A percentile compares a stretch with the other conserved stretches of the same genome.
Evolutionary conservation across 2,888 invertebrate species (phyloP).

Genomic region (Actias luna): DNA sequence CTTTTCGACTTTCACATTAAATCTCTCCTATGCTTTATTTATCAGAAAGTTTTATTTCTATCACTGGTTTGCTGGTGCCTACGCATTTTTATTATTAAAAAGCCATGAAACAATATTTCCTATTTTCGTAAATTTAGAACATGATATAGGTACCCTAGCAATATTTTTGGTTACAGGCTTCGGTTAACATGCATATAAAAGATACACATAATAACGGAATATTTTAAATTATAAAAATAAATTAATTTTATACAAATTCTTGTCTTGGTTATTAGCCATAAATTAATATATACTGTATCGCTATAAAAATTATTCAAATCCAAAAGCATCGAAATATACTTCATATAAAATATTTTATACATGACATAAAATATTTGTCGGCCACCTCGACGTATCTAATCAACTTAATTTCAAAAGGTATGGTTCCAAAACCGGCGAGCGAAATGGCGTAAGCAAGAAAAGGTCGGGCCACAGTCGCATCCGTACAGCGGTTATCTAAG

Average conservation of each 20-base stretch:
- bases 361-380: conserved; percentile 2
- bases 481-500: conserved; percentile 93
- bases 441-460: conserved; percentile 96
- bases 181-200: background rate
- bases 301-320: conserved; percentile 1
- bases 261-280: background rate
- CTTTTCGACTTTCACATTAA: no score
- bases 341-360: background rate
- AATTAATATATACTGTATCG: conserved; percentile 5
- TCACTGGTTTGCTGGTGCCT: no score
- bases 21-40: no score
- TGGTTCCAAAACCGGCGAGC: conserved; percentile 97
- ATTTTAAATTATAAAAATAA: conserved; percentile 7
- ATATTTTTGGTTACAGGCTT: background rate
- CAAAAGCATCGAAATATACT: background rate
- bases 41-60: no score
- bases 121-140: background rate
- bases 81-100: background rate
- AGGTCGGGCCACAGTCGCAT: conserved; percentile 94
- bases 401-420: conserved; percentile 80
- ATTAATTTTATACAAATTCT: conserved; percentile 5
- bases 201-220: background rate
- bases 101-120: background rate
- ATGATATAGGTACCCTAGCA: background rate
- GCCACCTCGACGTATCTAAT: conserved; percentile 13